Conservation (phyloP, 2,888 invertebrate genomes). For the Plebejus melissa region DNA sequence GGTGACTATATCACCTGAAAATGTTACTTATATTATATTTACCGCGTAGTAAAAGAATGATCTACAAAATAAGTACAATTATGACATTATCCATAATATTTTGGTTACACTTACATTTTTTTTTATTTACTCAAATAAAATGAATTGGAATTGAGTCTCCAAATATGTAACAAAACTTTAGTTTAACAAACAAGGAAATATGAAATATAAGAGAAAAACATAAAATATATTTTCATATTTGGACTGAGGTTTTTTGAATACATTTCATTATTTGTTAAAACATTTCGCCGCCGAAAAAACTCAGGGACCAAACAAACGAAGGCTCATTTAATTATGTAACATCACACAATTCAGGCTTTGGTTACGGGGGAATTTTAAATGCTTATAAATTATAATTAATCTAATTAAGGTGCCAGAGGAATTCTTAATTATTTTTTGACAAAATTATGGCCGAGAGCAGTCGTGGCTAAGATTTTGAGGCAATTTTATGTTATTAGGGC, state of each 20-base stretch:
- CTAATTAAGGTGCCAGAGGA: conserved; percentile 15
- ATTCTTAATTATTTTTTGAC: conserved; percentile 8
- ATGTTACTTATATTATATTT: no score
- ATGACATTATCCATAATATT: no score
- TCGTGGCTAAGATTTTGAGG: not conserved
- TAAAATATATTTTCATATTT: not conserved
- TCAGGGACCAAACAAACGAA: not conserved
- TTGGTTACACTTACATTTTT: no score
- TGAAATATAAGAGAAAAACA: not conserved
- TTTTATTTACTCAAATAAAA: no score
- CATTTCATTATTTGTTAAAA: conserved; percentile 2
- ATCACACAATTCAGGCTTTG: conserved; percentile 26
- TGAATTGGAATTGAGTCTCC: no score
- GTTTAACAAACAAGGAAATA: not conserved
- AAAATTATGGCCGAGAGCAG: conserved; percentile 20
- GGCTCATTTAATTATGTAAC: conserved; percentile 21
- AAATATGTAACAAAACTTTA: not conserved
- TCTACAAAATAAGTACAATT: no score
- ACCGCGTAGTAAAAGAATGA: no score
- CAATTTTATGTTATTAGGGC: not conserved
- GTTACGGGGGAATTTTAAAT: conserved; percentile 17
- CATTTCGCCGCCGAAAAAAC: conserved; percentile 15
- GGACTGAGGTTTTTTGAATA: not conserved
- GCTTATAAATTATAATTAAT: conserved; percentile 22
- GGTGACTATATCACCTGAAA: no score